These are phyloP conservation scores for Drosophila santomea DNA, from an alignment of 1,140 invertebrate species.

Conservation along the genomic window DNA sequence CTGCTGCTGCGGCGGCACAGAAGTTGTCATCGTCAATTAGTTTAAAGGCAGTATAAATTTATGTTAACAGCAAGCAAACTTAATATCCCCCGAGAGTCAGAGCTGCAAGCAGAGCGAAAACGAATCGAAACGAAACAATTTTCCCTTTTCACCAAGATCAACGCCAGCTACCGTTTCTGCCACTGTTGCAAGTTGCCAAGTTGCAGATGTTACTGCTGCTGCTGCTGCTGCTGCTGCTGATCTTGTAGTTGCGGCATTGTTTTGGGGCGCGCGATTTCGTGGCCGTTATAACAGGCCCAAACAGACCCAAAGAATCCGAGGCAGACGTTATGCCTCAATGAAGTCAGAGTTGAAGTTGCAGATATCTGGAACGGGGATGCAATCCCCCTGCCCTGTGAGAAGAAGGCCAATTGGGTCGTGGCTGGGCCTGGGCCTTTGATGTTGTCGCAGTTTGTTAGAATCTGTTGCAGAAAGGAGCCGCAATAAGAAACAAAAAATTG, in stretches of 20 bases:
- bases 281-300: constrained; percentile 62
- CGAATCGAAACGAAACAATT: constrained; percentile 49
- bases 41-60: constrained; percentile 74
- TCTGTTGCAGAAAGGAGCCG: constrained; percentile 15
- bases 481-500: constrained; percentile 23
- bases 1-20: constrained; percentile 35
- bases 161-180: constrained; percentile 52
- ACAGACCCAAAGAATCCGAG: constrained; percentile 45
- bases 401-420: constrained; percentile 54
- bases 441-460: constrained; percentile 63
- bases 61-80: constrained; percentile 71
- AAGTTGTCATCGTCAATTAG: constrained; percentile 77
- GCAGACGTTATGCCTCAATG: constrained; percentile 53
- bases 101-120: constrained; percentile 32
- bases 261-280: constrained; percentile 53
- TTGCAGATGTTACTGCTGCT: constrained; percentile 4
- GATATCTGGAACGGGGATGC: background rate
- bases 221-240: background rate
- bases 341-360: constrained; percentile 18
- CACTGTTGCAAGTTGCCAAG: constrained; percentile 39
- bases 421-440: constrained; percentile 52
- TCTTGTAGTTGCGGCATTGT: constrained; percentile 39
- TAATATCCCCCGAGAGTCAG: constrained; percentile 54
- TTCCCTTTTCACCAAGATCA: constrained; percentile 57
- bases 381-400: background rate